phyloP scores from a whole-genome alignment of 2,888 invertebrate species.

The Rhaphigaster nebulosa region DNA sequence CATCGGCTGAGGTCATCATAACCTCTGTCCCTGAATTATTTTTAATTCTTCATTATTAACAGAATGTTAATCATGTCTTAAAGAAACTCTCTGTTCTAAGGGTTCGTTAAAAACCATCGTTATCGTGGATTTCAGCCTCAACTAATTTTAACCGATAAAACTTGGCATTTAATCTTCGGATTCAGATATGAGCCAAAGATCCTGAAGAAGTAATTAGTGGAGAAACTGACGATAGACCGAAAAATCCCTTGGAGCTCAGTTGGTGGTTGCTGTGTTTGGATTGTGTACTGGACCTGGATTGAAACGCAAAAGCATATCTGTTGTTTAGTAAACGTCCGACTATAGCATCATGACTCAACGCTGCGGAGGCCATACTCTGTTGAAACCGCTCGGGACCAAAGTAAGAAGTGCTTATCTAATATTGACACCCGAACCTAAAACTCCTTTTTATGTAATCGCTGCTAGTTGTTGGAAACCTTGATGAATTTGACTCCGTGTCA shows the following conservation, averaged over 20 bases:
- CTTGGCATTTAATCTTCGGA: not conserved
- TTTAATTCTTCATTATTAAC: conserved; percentile 3
- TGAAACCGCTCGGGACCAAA: not conserved
- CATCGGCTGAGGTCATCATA: not conserved
- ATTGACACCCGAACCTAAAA: not conserved
- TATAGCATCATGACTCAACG: not conserved
- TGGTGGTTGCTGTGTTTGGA: not conserved
- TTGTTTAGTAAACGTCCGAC: not conserved
- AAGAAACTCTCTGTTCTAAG: not conserved
- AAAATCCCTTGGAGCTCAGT: not conserved
- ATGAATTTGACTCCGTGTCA: conserved; percentile 37
- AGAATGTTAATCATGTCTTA: not conserved
- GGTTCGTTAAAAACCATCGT: not conserved
- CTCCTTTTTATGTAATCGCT: not conserved
- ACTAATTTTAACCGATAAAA: conserved; percentile 4
- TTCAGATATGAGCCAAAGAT: not conserved
- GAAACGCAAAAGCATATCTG: not conserved
- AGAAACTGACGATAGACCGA: not conserved
- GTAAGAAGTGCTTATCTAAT: not conserved
- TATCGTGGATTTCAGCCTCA: not conserved
- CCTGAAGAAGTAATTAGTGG: not conserved
- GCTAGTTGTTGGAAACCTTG: conserved; percentile 1
- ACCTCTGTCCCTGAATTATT: conserved; percentile 2
- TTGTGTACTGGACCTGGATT: not conserved
- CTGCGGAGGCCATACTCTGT: not conserved